Conservation (phyloP, 2,888 invertebrate species). For the Aphodius granarius region DNA sequence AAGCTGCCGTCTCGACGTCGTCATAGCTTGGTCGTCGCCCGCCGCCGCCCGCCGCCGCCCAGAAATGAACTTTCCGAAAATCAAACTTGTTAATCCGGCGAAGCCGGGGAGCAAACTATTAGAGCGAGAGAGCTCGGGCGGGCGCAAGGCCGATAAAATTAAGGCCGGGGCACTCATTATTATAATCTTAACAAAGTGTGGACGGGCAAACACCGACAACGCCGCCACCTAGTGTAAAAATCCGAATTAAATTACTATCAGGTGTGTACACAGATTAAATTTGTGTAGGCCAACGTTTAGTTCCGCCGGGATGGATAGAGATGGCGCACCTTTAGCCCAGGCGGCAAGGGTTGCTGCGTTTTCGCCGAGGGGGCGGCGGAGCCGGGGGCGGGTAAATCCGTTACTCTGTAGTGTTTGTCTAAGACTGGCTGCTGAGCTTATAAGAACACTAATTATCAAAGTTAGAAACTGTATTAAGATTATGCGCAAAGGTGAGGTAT, state of each 20-base stretch:
- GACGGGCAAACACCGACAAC: conserved; percentile 30
- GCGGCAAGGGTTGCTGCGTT: conserved; percentile 12
- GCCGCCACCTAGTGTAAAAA: conserved; percentile 26
- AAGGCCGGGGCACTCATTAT: conserved; percentile 21
- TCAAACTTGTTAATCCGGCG: conserved; percentile 12
- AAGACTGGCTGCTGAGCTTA: conserved; percentile 45
- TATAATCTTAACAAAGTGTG: conserved; percentile 36
- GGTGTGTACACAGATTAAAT: conserved; percentile 41
- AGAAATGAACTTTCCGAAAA: neutral
- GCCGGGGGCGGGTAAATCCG: conserved; percentile 46
- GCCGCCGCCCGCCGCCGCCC: too few relatives aligned
- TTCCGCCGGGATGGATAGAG: conserved; percentile 13
- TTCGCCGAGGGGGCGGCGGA: neutral
- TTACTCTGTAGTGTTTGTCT: conserved; percentile 51
- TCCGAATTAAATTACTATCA: conserved; percentile 40
- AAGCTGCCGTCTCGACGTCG: neutral
- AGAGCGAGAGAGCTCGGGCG: neutral
- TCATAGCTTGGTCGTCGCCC: too few relatives aligned
- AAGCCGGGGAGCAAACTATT: neutral
- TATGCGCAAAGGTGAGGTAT: conserved; percentile 49
- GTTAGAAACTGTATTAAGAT: conserved; percentile 57
- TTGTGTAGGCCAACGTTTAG: conserved; percentile 24
- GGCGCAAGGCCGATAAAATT: conserved; percentile 22
- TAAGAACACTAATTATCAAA: conserved; percentile 57
- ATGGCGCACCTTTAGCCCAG: conserved; percentile 18